Conservation (phyloP, 2,113 vertebrate genomes). For the Pedetes capensis region DNA sequence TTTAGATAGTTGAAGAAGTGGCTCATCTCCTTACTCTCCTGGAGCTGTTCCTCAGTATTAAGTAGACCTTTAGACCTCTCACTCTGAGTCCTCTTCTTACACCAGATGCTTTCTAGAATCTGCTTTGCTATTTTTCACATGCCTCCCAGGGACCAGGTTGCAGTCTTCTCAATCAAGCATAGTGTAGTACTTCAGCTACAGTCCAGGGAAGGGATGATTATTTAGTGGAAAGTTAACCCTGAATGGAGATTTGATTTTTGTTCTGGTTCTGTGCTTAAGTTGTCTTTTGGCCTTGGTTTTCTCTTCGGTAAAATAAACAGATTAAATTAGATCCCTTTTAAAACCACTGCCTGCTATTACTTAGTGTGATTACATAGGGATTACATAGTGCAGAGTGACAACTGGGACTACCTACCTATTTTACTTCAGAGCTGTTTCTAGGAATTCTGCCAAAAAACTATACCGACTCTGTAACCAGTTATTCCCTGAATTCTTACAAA, state of each 20-base stretch:
- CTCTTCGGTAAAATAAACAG: neutral
- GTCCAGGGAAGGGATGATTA: neutral
- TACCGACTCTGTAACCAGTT: neutral
- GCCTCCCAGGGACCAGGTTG: neutral
- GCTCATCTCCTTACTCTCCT: neutral
- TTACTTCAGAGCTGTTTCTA: neutral
- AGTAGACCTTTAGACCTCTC: neutral
- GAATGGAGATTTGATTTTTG: neutral
- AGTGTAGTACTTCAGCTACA: neutral
- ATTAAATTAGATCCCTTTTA: neutral
- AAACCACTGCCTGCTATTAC: neutral
- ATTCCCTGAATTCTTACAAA: neutral
- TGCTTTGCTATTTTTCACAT: slow-evolving; percentile 16
- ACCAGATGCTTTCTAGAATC: neutral
- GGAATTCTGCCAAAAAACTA: slow-evolving; percentile 46
- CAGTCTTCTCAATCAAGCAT: neutral
- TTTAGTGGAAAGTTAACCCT: neutral
- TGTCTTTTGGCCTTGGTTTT: slow-evolving; percentile 2
- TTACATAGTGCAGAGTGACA: neutral
- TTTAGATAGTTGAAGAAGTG: neutral
- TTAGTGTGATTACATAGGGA: neutral
- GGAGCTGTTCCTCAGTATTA: neutral
- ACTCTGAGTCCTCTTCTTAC: neutral
- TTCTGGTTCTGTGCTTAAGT: neutral
- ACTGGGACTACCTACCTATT: neutral